Percentiles rank a stretch among this genome's conserved stretches.
phyloP scores from a whole-genome alignment of 2,888 invertebrate genomes.

The Callimorpha dominula region DNA sequence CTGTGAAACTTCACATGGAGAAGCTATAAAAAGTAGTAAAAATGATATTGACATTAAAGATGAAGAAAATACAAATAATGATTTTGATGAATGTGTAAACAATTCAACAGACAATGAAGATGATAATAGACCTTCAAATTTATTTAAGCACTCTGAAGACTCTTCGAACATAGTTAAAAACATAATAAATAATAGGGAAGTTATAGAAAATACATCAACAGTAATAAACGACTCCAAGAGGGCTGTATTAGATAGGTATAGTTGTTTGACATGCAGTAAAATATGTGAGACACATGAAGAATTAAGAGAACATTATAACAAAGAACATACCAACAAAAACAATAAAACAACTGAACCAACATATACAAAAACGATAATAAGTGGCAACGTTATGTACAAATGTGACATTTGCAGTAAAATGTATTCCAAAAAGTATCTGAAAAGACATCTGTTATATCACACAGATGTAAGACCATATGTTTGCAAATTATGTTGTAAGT shows the following conservation, averaged over 20 bases:
- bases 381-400: constrained; percentile 53
- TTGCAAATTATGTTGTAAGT: constrained; percentile 80
- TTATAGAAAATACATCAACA: neutral
- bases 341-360: constrained; percentile 16
- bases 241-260: constrained; percentile 22
- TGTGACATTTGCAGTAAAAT: constrained; percentile 65
- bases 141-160: constrained; percentile 11
- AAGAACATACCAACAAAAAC: constrained; percentile 42
- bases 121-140: constrained; percentile 12
- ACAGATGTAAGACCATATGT: constrained; percentile 64
- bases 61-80: constrained; percentile 9
- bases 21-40: neutral
- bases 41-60: constrained; percentile 19
- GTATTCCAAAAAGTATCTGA: constrained; percentile 57
- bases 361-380: constrained; percentile 40
- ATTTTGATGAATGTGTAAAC: constrained; percentile 11
- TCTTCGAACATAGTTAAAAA: constrained; percentile 5
- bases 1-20: neutral
- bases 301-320: constrained; percentile 64
- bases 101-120: constrained; percentile 29
- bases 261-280: constrained; percentile 64
- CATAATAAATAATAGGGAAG: neutral
- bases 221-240: constrained; percentile 4
- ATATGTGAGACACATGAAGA: constrained; percentile 49
- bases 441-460: constrained; percentile 63